These are phyloP conservation scores for Nasonia longicornis DNA, from an alignment of 1,140 invertebrate genomes.

Conservation along the genomic window DNA sequence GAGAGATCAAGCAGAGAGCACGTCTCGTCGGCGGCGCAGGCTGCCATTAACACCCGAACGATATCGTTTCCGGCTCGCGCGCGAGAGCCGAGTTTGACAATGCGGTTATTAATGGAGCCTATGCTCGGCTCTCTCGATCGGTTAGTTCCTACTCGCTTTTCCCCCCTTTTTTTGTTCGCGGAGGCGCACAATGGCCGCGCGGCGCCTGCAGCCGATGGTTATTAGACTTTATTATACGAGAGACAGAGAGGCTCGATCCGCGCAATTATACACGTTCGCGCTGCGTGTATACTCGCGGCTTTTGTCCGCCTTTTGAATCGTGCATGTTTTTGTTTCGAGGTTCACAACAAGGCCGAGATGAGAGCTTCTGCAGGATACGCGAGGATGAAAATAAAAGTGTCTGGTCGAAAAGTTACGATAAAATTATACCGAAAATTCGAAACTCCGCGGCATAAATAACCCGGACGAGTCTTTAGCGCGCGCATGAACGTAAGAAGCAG, in stretches of 20 bases:
- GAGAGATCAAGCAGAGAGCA: background rate
- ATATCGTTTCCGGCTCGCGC: conserved; percentile 11
- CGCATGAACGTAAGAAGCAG: background rate
- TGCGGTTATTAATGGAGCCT: conserved; percentile 48
- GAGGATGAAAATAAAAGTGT: too few species aligned
- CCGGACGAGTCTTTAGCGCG: background rate
- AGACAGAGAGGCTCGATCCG: background rate
- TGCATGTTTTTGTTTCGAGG: background rate
- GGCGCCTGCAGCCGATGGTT: conserved; percentile 17
- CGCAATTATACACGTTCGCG: conserved; percentile 3
- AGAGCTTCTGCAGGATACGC: too few species aligned
- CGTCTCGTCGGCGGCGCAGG: background rate
- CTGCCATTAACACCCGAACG: conserved; percentile 35
- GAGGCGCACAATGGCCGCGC: background rate
- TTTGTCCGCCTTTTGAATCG: background rate
- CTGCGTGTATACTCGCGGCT: background rate
- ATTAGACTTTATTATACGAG: conserved; percentile 29
- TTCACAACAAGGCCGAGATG: too few species aligned
- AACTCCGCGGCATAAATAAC: background rate
- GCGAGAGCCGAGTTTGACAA: conserved; percentile 44
- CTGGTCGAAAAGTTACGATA: too few species aligned
- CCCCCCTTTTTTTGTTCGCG: background rate
- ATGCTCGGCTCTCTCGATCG: conserved; percentile 29
- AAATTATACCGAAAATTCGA: background rate
- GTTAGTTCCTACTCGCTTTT: conserved; percentile 42